Percentiles rank a stretch among this genome's conserved stretches.
Evolutionary conservation across 1,140 invertebrate species (phyloP).

Genomic region (Camponotus pennsylvanicus): DNA sequence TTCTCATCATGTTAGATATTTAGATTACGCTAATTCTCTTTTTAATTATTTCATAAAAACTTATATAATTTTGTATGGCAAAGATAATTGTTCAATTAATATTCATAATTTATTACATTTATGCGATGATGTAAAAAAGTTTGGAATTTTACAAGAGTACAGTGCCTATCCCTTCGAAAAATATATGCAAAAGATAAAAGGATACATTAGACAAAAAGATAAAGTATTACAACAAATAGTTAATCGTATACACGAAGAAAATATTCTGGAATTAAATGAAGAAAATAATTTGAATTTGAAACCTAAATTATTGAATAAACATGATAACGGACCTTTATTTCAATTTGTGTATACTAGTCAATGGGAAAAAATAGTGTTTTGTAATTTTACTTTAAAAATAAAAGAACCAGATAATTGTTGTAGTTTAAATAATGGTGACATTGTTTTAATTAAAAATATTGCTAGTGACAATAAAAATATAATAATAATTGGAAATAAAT

Average conservation of each 20-base stretch:
- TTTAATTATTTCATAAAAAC: no score
- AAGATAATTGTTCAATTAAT: constrained; percentile 4
- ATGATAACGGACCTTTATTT: background rate
- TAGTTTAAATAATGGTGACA: background rate
- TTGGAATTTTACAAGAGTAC: background rate
- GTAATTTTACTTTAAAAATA: background rate
- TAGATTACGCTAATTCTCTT: no score
- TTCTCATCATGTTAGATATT: background rate
- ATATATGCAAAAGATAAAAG: background rate
- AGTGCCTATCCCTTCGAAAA: constrained; percentile 2
- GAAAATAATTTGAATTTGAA: background rate
- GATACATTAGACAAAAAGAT: background rate
- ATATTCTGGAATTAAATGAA: background rate
- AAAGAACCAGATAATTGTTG: background rate
- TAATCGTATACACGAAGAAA: background rate
- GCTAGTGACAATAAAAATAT: background rate
- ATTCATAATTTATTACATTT: constrained; percentile 5
- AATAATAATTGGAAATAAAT: background rate
- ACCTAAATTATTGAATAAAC: background rate
- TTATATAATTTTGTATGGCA: background rate
- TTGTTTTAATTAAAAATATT: constrained; percentile 3
- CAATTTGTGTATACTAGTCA: background rate
- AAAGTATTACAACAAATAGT: background rate
- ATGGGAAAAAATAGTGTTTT: background rate
- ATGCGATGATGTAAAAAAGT: background rate